These are phyloP conservation scores for Peromyscus nudipes DNA, from an alignment of 2,797 vertebrate genomes.

Conservation along the genomic window DNA sequence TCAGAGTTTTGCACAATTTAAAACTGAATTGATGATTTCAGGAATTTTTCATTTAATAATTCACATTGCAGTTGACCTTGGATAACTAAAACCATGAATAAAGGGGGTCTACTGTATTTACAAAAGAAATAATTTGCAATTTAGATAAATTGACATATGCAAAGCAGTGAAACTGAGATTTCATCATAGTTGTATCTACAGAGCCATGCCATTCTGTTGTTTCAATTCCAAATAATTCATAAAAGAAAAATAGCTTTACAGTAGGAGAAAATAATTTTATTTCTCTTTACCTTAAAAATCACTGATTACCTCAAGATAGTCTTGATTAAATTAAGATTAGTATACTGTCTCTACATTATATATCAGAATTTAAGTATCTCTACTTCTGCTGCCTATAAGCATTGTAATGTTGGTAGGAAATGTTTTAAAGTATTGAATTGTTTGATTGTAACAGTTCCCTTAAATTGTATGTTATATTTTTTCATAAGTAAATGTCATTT, in stretches of 20 bases:
- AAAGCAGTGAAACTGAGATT: background rate
- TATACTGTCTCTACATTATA: background rate
- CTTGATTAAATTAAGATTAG: background rate
- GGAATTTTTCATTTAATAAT: background rate
- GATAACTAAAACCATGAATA: background rate
- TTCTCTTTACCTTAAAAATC: constrained; percentile 6
- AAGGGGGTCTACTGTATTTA: background rate
- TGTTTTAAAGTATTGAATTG: background rate
- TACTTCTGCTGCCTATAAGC: background rate
- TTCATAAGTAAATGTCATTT: constrained; percentile 36
- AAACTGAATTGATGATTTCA: background rate
- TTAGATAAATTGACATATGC: background rate
- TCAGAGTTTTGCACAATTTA: background rate
- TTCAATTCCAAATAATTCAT: background rate
- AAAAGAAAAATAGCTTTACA: background rate
- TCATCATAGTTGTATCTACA: background rate
- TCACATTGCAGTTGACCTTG: background rate
- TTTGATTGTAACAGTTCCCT: constrained; percentile 1
- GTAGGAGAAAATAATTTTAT: background rate
- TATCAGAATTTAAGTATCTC: background rate
- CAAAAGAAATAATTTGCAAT: background rate
- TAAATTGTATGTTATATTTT: background rate
- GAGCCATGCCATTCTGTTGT: background rate
- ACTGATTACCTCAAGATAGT: background rate
- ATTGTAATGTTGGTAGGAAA: background rate